Base-by-base conservation (phyloP, 2,888 invertebrate species). In the Oxyteleia sp. region DNA sequence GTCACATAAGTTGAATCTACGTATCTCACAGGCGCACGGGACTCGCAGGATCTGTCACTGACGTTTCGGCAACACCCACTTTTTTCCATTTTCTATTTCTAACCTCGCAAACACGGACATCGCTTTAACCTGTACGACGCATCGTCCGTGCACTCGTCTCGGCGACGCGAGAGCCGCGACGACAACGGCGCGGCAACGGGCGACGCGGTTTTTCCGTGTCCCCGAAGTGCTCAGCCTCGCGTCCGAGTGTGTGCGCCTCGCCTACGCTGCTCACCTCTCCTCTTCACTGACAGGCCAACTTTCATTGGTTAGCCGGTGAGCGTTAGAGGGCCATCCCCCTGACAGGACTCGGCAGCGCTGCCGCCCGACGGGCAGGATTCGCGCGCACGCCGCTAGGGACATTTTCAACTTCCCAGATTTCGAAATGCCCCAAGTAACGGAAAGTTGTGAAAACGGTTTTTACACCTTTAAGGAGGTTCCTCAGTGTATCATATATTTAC, bases 1-100 rank as follows among this genome's bases (percentile, higher is more conserved):
- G 23, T 61, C 15, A 13, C 41, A n/a, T 4, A 32, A 41, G 38
- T 53, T 20, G 43, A 45, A 45, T 63, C 51, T 41, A 61, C 43
- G 35, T 53, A 5, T 63, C 32, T 63, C 63, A 23, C 53, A 63
- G 53, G 61, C 51, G 51, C 53, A 74, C 72, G 41, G 43, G 16
- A 10, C 45, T 68, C 32, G 23, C 10, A 51, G 59, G 72, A 29
- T 35, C 55, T 35, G 47, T 45, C 64, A 55, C 45, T 64, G 74
- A 64, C 64, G 53, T 64, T 74, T 74, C 74, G 74, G 55, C 74
- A 74, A 74, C 74, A 74, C 74, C 74, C 74, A 74, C 74, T 74
- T 74, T 55, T 74, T 64, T 35, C 64, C 72, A 74, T 74, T 55
- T 64, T 64, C 74, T 74, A 74, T 55, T 64, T 64, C 74, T 74